Evolutionary conservation across 1,140 invertebrate genomes (phyloP), one percentile per base, ranked within the genome.

Genomic region (Steinernema khuongi): DNA sequence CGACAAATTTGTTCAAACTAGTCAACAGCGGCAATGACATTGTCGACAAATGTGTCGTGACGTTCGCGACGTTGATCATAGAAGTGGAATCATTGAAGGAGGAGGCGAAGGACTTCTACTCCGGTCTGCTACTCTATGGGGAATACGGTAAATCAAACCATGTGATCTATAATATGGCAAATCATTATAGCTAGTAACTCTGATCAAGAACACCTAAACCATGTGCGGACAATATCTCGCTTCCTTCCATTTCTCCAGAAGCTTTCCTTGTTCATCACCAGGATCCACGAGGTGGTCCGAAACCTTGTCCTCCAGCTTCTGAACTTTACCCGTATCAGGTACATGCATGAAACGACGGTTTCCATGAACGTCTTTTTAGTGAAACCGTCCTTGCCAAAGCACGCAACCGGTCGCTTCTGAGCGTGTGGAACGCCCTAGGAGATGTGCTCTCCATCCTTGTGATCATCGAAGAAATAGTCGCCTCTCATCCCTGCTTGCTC

Each of bases 361-460:
- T 60, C 14, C 26, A 22, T 11, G 26, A 60, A 60, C n/a, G 36
- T 41, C n/a, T 41, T 41, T 60, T 60, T 22, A 60, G 50, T 60
- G 50, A 60, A 11, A 4, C 7, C 11, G 50, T 60, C 50, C 11
- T 60, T 22, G 11, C 50, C 4, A 60, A 60, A 26, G 11, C 50
- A 4, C 11, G 50, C 11, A 60, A 2, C 4, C 11, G 50, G 19
- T 60, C 50, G 4, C 26, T 60, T 60, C 50, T 60, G 14, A 60
- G 50, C 50, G 22, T 60, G 11, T 60, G 50, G 50, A 60, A 60
- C 22, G 50, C 50, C 26, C 50, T 60, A n/a, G 50, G 50, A 60
- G 50, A 60, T 26, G 50, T 4, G 11, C 22, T 60, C 4, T 60
- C 50, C 7, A 60, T 60, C 26, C 22, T 60, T 4, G 50, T 60